phyloP scores from a whole-genome alignment of 2,888 invertebrate species.

The Sphaerophoria rueppellii region DNA sequence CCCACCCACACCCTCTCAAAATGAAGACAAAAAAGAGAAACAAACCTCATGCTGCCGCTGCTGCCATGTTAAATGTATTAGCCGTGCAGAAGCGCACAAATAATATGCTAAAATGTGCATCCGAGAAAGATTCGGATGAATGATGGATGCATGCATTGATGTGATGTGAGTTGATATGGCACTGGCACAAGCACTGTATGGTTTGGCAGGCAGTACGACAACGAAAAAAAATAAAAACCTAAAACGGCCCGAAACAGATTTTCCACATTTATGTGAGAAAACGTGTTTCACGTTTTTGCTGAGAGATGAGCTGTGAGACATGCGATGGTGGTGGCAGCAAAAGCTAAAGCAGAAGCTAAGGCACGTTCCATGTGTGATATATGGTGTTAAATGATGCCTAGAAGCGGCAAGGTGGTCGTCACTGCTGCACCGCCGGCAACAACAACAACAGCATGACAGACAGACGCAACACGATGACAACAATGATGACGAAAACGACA shows the following conservation, averaged over 20 bases:
- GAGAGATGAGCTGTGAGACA: not conserved
- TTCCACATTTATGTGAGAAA: slow-evolving; percentile 64
- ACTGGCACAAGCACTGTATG: not conserved
- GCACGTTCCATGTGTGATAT: slow-evolving; percentile 67
- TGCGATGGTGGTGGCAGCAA: not conserved
- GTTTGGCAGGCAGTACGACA: not conserved
- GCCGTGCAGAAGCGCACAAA: slow-evolving; percentile 63
- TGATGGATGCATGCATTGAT: slow-evolving; percentile 51
- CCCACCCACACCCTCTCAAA: too few relatives aligned
- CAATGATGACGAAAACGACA: not conserved
- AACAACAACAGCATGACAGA: not conserved
- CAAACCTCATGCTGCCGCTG: slow-evolving; percentile 37
- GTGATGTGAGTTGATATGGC: slow-evolving; percentile 1
- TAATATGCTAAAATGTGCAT: slow-evolving; percentile 73
- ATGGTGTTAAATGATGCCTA: slow-evolving; percentile 68
- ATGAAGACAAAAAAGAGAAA: slow-evolving; percentile 5
- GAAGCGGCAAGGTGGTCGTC: slow-evolving; percentile 22
- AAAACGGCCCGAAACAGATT: slow-evolving; percentile 51
- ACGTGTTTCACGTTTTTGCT: slow-evolving; percentile 50
- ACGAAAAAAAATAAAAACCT: not conserved
- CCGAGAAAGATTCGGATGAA: slow-evolving; percentile 60
- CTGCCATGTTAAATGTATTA: slow-evolving; percentile 60
- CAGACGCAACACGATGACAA: not conserved
- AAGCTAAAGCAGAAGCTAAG: slow-evolving; percentile 14
- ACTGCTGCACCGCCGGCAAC: not conserved